A percentile compares a stretch with the other conserved stretches of the same genome.
phyloP scores from a whole-genome alignment of 1,140 invertebrate species.

The Sycophila sp. region DNA sequence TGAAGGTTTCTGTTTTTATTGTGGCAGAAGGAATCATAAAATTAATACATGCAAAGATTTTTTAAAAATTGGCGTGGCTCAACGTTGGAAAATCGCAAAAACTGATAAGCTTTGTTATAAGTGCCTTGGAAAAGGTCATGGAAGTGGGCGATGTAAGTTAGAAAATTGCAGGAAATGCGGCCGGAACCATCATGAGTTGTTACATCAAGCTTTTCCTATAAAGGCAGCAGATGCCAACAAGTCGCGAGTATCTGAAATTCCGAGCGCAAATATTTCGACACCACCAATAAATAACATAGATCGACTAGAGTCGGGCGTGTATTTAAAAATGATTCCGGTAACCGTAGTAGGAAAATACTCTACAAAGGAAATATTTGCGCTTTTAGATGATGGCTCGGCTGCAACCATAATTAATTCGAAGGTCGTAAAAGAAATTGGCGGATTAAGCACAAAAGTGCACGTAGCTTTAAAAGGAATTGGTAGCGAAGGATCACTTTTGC shows the following conservation, averaged over 20 bases:
- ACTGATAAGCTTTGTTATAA: neutral
- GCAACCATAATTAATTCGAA: neutral
- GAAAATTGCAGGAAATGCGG: neutral
- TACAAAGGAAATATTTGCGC: neutral
- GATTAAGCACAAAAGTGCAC: neutral
- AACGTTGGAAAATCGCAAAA: neutral
- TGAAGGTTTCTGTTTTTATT: neutral
- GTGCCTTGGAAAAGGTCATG: neutral
- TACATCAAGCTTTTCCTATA: neutral
- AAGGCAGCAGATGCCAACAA: neutral
- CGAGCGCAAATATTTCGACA: neutral
- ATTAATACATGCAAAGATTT: neutral
- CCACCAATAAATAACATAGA: neutral
- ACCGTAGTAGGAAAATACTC: neutral
- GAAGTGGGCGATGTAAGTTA: neutral
- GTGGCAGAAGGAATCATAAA: neutral
- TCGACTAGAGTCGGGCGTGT: neutral
- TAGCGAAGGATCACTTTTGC: neutral
- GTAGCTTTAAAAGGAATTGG: slow-evolving; percentile 3
- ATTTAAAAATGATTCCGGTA: slow-evolving; percentile 10
- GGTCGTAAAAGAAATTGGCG: neutral
- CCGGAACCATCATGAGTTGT: neutral
- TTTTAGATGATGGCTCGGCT: neutral
- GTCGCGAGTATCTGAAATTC: neutral
- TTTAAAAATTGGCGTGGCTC: neutral